Conservation (phyloP, 2,888 invertebrate genomes). For the Hecatera dysodea region DNA sequence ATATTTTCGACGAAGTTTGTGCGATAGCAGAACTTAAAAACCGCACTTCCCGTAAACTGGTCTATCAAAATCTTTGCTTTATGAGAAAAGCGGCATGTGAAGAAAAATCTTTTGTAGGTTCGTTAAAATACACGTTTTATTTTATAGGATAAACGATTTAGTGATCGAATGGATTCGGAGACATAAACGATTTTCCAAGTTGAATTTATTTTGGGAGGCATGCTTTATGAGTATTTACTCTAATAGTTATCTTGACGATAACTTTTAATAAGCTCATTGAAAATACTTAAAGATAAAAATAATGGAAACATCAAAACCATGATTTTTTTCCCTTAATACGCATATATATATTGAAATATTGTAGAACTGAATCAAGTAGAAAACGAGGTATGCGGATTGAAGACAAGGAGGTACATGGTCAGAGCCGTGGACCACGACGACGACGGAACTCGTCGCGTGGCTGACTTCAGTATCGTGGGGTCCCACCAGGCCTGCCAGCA, state of each 20-base stretch:
- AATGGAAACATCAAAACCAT: too few species aligned
- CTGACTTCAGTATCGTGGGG: slow-evolving; percentile 81
- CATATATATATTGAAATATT: slow-evolving; percentile 39
- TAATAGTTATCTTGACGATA: slow-evolving; percentile 7
- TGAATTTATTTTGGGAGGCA: slow-evolving; percentile 18
- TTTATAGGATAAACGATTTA: slow-evolving; percentile 30
- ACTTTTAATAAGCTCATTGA: not conserved
- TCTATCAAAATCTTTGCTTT: slow-evolving; percentile 79
- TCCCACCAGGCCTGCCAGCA: slow-evolving; percentile 84
- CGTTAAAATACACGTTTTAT: slow-evolving; percentile 49
- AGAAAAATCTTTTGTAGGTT: slow-evolving; percentile 61
- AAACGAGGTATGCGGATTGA: slow-evolving; percentile 68
- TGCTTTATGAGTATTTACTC: slow-evolving; percentile 35
- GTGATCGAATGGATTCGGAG: slow-evolving; percentile 37
- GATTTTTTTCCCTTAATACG: too few species aligned
- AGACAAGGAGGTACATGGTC: not conserved
- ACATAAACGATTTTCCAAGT: slow-evolving; percentile 24
- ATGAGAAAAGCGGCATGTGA: slow-evolving; percentile 75
- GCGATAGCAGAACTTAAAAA: slow-evolving; percentile 66
- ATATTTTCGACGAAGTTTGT: slow-evolving; percentile 80
- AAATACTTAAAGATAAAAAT: not conserved
- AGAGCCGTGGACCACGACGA: not conserved
- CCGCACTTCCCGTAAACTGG: slow-evolving; percentile 65
- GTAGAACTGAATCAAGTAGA: slow-evolving; percentile 74
- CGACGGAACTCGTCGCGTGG: slow-evolving; percentile 69